Conservation (phyloP, 2,113 vertebrate species). For the Brachionichthys hirsutus region DNA sequence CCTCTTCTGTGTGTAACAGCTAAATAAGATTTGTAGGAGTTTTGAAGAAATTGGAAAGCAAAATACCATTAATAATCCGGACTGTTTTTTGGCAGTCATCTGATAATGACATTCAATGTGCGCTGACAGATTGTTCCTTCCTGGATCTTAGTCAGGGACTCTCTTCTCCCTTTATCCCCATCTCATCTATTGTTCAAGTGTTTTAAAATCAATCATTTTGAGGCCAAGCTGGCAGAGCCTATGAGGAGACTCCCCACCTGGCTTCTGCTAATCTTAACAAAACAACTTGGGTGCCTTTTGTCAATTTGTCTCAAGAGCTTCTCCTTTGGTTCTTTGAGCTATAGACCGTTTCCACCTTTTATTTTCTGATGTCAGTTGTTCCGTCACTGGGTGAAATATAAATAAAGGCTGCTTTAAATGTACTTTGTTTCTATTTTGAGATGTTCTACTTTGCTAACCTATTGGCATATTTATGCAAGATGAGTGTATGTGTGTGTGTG, state of each 20-base stretch:
- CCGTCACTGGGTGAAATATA: conserved; percentile 14
- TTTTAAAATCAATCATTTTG: conserved; percentile 20
- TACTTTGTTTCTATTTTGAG: conserved; percentile 11
- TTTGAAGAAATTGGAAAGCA: not conserved
- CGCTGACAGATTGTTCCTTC: not conserved
- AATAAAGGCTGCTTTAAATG: conserved; percentile 24
- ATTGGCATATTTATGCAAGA: not conserved
- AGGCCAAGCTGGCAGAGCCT: conserved; percentile 22
- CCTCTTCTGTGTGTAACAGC: not conserved
- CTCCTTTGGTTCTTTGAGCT: conserved; percentile 18
- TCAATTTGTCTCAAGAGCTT: conserved; percentile 25
- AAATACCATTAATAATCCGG: not conserved
- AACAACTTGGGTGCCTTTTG: conserved; percentile 11
- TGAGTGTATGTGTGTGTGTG: not conserved
- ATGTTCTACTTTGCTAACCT: not conserved
- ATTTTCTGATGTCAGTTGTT: conserved; percentile 3
- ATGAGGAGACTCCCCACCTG: conserved; percentile 22
- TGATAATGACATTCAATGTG: not conserved
- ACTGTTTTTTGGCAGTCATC: not conserved
- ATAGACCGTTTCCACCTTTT: conserved; percentile 14
- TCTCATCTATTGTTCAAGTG: conserved; percentile 11
- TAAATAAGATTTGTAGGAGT: not conserved
- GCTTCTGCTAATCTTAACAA: conserved; percentile 21
- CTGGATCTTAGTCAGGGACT: not conserved
- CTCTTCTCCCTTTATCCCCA: not conserved